A percentile compares a stretch with the other conserved stretches of the same genome.
phyloP scores from a whole-genome alignment of 1,140 invertebrate species.

The Atta cephalotes region DNA sequence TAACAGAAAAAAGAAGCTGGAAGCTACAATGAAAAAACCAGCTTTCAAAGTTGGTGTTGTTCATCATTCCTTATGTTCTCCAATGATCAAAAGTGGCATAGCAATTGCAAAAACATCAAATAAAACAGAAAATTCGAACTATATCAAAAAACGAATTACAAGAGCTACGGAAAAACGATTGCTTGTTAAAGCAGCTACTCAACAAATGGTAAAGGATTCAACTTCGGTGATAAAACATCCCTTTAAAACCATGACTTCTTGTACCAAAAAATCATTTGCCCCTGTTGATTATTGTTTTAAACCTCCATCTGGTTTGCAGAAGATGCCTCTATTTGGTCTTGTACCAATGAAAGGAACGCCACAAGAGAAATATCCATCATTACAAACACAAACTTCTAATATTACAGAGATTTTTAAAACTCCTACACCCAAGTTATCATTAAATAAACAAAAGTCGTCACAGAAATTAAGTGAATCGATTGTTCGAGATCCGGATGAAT shows the following conservation, averaged over 20 bases:
- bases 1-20: constrained; percentile 73
- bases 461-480: not conserved
- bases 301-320: constrained; percentile 65
- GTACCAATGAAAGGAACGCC: constrained; percentile 55
- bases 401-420: not conserved
- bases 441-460: constrained; percentile 24
- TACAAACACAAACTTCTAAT: not conserved
- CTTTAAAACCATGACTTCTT: not conserved
- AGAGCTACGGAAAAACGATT: constrained; percentile 80
- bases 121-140: not conserved
- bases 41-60: constrained; percentile 83
- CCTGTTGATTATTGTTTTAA: constrained; percentile 76
- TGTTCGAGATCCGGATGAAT: not conserved
- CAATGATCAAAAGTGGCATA: constrained; percentile 29
- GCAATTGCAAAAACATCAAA: constrained; percentile 23
- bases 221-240: not conserved
- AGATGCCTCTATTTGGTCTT: constrained; percentile 73
- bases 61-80: constrained; percentile 81
- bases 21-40: constrained; percentile 78
- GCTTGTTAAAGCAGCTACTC: constrained; percentile 68
- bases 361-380: not conserved
- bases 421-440: not conserved
- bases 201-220: constrained; percentile 33
- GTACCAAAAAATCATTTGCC: constrained; percentile 69
- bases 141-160: constrained; percentile 75